Base-by-base conservation (phyloP, 2,888 invertebrate genomes). In the Strigamia transsilvanica region DNA sequence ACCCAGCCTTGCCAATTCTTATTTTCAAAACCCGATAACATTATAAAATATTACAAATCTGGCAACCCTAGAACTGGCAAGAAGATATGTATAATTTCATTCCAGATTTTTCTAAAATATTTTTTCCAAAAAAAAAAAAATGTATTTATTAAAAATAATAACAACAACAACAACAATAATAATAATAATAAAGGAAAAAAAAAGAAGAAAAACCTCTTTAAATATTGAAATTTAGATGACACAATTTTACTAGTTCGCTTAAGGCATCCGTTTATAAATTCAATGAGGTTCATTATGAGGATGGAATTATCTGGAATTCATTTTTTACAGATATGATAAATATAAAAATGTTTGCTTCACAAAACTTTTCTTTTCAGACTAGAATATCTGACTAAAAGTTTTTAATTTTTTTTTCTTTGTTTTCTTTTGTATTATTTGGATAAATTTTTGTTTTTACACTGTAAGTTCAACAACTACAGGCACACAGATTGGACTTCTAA, bases 271-370 rank as follows among this genome's bases (percentile, higher is more conserved):
- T 61, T 61, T 61, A 21, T 61, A 21, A 61, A 21, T 21, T 61
- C n/a, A 61, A 61, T 21, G 61, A 61, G 61, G 61, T 61, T 61
- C 61, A 18, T 61, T 51, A 51, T 51, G n/a, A 61, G 61, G 61
- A 61, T 61, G 61, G 61, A 61, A 61, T 61, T 61, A 61, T 61
- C 61, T 61, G 61, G 61, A 61, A 61, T 61, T 61, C 61, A 61
- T 61, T 61, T 61, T 61, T 42, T 42, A 42, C 10, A 61, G 61
- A 61, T 61, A 61, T 61, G 61, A 61, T 61, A 61, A 61, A 61
- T 61, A 61, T 61, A 61, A 61, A 61, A 61, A 61, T 61, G 61
- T 61, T 61, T 61, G 61, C 61, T 61, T 61, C 61, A 61, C 61
- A 61, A 61, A 61, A 61, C 61, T 61, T 61, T 61, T 61, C 7